Percentiles rank a stretch among this genome's conserved stretches.
Evolutionary conservation across 2,113 vertebrate genomes (phyloP).

Genomic region (Ammodytes dubius): DNA sequence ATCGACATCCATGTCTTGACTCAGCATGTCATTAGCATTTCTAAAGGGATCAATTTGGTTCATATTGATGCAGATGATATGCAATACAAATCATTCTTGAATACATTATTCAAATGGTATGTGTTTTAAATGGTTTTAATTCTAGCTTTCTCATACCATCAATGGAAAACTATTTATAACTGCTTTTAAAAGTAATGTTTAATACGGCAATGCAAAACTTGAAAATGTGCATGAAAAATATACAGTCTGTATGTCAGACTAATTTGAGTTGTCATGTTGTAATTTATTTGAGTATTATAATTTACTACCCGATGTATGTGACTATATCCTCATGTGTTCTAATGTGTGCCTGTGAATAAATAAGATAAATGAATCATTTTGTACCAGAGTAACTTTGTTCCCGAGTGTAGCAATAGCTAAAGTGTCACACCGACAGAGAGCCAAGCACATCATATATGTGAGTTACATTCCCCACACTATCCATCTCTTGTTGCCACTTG

Average conservation of each 20-base stretch:
- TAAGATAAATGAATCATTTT: not conserved
- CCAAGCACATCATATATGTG: not conserved
- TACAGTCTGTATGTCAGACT: not conserved
- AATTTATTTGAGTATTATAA: too few relatives aligned
- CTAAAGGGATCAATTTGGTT: slow-evolving; percentile 8
- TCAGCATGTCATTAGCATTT: slow-evolving; percentile 18
- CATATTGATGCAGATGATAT: not conserved
- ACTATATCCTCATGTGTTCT: not conserved
- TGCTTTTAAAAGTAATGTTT: not conserved
- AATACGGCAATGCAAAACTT: not conserved
- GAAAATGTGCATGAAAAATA: not conserved
- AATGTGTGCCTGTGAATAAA: not conserved
- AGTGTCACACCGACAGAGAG: not conserved
- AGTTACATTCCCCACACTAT: too few relatives aligned
- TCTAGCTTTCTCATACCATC: not conserved
- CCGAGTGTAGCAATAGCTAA: not conserved
- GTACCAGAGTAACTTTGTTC: not conserved
- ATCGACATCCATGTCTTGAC: not conserved
- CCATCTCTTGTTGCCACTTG: not conserved
- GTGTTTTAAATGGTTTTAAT: not conserved
- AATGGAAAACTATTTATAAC: not conserved
- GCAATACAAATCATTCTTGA: not conserved
- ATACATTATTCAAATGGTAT: not conserved
- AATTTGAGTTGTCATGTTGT: not conserved
- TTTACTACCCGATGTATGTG: too few relatives aligned